Conservation (phyloP, 1,140 invertebrate genomes). For the Leptopilina clavipes region DNA sequence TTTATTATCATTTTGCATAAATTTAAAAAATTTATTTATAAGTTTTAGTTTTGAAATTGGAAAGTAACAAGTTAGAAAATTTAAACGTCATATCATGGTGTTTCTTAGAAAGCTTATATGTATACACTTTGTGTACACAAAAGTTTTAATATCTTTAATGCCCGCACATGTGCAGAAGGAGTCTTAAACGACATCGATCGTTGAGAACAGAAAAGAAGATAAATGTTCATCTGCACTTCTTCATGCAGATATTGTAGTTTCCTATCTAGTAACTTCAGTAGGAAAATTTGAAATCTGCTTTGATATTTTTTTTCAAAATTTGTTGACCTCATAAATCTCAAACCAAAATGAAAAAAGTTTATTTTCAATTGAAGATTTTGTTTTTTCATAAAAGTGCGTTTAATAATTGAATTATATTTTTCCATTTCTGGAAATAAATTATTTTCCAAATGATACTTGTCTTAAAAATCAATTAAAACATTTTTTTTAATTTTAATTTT, state of each 20-base stretch:
- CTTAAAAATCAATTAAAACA: too few species aligned
- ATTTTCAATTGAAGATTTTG: too few species aligned
- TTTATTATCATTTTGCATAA: too few species aligned
- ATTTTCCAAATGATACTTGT: too few species aligned
- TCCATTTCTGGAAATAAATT: too few species aligned
- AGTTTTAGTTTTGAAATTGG: too few species aligned
- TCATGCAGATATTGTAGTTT: conserved; percentile 13
- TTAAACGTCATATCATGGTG: background rate
- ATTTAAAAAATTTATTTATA: too few species aligned
- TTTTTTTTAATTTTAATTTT: too few species aligned
- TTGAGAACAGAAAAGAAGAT: conserved; percentile 1
- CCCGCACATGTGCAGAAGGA: conserved; percentile 24
- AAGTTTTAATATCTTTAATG: background rate
- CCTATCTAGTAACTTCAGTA: background rate
- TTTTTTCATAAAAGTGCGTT: too few species aligned
- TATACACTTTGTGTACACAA: background rate
- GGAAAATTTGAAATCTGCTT: conserved; percentile 4
- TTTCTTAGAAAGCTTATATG: background rate
- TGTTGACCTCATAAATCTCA: background rate
- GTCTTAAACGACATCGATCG: conserved; percentile 24
- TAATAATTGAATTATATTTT: too few species aligned
- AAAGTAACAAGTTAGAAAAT: too few species aligned
- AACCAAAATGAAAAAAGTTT: background rate
- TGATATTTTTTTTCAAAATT: background rate
- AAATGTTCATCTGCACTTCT: conserved; percentile 1